Evolutionary conservation across 2,888 invertebrate species (phyloP), one percentile per base, ranked within the genome.

Genomic region (Vanessa cardui): DNA sequence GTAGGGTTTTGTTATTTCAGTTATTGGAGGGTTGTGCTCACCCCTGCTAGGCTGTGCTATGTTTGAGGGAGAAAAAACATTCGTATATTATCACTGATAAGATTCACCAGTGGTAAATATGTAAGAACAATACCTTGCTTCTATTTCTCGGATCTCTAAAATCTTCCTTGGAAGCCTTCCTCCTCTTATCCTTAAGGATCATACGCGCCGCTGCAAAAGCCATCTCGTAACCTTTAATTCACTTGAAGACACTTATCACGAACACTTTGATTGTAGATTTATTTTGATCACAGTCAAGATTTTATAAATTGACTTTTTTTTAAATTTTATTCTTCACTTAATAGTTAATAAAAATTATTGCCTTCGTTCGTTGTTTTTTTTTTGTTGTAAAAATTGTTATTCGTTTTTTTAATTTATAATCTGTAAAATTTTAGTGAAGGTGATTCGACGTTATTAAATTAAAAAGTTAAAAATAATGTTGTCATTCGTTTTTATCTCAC

Each of bases 161-260:
- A 86, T 96, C 96, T 83, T 96, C 96, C 83, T 96, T 96, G 64
- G 96, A 96, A 61, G 96, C 93, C 94, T 96, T 96, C 82, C 96
- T 93, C 78, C 96, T 88, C 84, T 96, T 96, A 88, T 96, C 96
- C 91, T 96, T 96, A 77, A 96, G 92, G 80, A 96, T 96, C 96
- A 96, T 96, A 64, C 96, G 94, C 64, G 96, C 96, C 56, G 96
- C 96, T 58, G 96, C 96, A 85, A 96, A 96, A 86, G 96, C 96
- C 96, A 96, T 96, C 79, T 93, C 94, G 77, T 76, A 58, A 46
- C 63, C 26, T 47, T 60, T 31, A 39, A 56, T 18, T 56, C 61
- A 69, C 49, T 62, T 60, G 60, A 68, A 65, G 68, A 70, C 69
- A 58, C 64, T 54, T 67, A 58, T 20, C 45, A 45, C 54, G 69